A percentile compares a stretch with the other conserved stretches of the same genome.
Evolutionary conservation across 2,888 invertebrate species (phyloP).

Genomic region (Phengaris alcon): DNA sequence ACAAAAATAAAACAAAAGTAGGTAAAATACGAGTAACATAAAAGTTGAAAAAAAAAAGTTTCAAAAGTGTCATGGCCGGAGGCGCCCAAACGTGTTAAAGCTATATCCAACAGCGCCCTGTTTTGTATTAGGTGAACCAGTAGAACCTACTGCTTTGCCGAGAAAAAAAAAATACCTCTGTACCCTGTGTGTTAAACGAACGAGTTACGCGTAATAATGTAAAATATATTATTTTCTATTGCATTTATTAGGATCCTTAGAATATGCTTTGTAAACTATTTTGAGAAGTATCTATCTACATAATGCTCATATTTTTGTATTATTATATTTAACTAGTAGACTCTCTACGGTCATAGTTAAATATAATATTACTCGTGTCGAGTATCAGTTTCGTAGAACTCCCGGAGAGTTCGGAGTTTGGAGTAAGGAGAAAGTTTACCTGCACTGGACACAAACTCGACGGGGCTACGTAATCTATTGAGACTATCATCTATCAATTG

Average conservation of each 20-base stretch:
- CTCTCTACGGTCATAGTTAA: too few relatives aligned
- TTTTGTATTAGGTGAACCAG: constrained; percentile 14
- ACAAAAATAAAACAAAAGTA: constrained; percentile 8
- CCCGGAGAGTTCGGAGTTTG: not conserved
- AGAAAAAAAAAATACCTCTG: not conserved
- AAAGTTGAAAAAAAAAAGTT: constrained; percentile 20
- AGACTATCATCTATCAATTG: not conserved
- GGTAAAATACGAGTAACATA: constrained; percentile 13
- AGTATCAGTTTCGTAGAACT: not conserved
- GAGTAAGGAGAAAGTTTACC: not conserved
- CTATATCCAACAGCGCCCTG: constrained; percentile 14
- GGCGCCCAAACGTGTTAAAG: constrained; percentile 8
- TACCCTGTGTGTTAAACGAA: not conserved
- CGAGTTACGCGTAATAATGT: too few relatives aligned
- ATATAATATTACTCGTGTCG: not conserved
- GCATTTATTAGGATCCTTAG: too few relatives aligned
- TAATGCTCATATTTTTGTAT: not conserved
- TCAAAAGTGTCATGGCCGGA: constrained; percentile 17
- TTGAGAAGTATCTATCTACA: too few relatives aligned
- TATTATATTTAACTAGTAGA: not conserved
- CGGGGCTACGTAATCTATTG: not conserved
- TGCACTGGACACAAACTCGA: not conserved
- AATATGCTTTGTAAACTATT: too few relatives aligned
- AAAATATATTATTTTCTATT: too few relatives aligned
- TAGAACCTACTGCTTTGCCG: not conserved